Conservation (phyloP, 2,888 invertebrate genomes). For the Sminthurinus aureus region DNA sequence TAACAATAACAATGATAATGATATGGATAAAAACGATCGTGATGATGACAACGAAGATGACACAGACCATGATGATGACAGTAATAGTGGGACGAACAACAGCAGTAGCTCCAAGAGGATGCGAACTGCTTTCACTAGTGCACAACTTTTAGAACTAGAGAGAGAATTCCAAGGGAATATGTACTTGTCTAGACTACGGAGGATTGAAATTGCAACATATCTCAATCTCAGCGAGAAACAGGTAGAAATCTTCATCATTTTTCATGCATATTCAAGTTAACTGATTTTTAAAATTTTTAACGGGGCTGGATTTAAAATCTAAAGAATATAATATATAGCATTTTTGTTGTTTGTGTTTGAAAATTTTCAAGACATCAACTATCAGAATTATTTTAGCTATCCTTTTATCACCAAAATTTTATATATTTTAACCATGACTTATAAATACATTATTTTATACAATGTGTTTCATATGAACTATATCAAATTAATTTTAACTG, state of each 20-base stretch:
- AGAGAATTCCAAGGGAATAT: constrained; percentile 88
- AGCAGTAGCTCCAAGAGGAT: constrained; percentile 79
- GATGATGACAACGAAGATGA: constrained; percentile 6
- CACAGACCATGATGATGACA: neutral
- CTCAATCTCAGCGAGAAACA: constrained; percentile 90
- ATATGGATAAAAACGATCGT: constrained; percentile 11
- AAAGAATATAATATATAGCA: no score
- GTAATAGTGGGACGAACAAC: constrained; percentile 17
- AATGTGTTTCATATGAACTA: no score
- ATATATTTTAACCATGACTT: no score
- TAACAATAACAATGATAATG: neutral
- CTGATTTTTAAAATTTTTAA: no score
- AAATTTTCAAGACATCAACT: no score
- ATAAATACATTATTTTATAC: no score
- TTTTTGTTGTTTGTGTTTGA: no score
- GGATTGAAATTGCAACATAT: constrained; percentile 92
- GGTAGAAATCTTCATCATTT: constrained; percentile 82
- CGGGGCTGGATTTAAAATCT: no score
- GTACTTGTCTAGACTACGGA: constrained; percentile 85
- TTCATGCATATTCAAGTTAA: no score
- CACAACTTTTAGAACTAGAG: constrained; percentile 85
- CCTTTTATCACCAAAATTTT: no score
- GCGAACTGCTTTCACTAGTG: constrained; percentile 91
- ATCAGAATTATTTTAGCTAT: no score
- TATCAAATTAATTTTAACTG: no score